Evolutionary conservation across 1,140 invertebrate genomes (phyloP).

Genomic region (Thalassaphorura encarpata): DNA sequence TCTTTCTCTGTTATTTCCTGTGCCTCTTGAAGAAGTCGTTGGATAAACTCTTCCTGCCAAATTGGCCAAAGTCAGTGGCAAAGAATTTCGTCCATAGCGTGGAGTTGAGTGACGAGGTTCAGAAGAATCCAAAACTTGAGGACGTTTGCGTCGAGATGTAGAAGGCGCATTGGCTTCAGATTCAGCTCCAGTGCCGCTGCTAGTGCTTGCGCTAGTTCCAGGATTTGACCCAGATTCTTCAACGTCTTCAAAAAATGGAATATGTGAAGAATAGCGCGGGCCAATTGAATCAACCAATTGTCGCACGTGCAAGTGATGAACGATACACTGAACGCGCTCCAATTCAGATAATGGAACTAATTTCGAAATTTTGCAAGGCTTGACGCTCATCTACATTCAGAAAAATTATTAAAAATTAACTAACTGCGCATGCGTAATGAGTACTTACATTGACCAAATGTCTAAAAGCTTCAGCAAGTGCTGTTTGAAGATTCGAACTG

Average conservation of each 20-base stretch:
- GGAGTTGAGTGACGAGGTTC: not conserved
- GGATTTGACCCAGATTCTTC: not conserved
- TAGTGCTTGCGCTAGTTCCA: not conserved
- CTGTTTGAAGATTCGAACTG: constrained; percentile 8
- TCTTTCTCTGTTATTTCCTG: no score
- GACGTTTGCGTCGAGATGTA: not conserved
- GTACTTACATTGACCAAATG: constrained; percentile 21
- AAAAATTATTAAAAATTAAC: not conserved
- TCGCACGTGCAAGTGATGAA: constrained; percentile 43
- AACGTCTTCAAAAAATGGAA: constrained; percentile 5
- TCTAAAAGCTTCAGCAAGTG: constrained; percentile 26
- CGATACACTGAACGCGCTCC: constrained; percentile 46
- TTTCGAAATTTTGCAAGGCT: constrained; percentile 39
- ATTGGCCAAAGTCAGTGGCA: not conserved
- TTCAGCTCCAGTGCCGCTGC: not conserved
- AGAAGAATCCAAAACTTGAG: not conserved
- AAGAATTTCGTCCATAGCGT: no score
- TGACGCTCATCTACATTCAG: constrained; percentile 42
- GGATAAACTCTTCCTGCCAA: not conserved
- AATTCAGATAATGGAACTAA: constrained; percentile 43
- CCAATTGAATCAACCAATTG: constrained; percentile 33
- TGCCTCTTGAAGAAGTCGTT: no score
- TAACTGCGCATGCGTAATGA: not conserved
- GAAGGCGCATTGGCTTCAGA: no score
- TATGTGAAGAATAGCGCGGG: constrained; percentile 31